Evolutionary conservation across 2,888 invertebrate genomes (phyloP).

Genomic region (Lysandra coridon): DNA sequence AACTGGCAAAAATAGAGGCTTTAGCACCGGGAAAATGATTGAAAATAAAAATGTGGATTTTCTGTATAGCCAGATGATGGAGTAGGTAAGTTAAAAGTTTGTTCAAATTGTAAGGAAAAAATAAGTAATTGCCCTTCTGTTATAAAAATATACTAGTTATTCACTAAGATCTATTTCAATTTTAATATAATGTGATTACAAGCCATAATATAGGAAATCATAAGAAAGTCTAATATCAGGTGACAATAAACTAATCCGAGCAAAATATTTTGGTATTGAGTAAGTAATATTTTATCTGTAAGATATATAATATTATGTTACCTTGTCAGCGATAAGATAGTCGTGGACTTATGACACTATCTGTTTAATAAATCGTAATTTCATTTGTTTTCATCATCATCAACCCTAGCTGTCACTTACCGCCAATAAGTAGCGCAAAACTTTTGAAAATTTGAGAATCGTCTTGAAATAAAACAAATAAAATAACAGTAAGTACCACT

Average conservation of each 20-base stretch:
- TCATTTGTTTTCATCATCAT: neutral
- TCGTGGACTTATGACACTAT: neutral
- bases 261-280: neutral
- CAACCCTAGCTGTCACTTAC: neutral
- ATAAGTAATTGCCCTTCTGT: neutral
- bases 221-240: neutral
- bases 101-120: no score
- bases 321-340: neutral
- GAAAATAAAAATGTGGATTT: no score
- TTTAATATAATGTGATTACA: no score
- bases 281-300: neutral
- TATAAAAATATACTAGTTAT: no score
- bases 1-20: no score
- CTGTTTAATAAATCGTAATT: constrained; percentile 8
- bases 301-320: neutral
- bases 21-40: no score
- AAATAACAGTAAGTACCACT: no score
- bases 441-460: neutral
- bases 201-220: neutral
- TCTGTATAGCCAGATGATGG: neutral
- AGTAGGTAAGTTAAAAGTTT: no score
- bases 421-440: neutral
- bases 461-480: no score
- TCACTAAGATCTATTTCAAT: no score
- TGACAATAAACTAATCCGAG: neutral